Evolutionary conservation across 1,140 invertebrate genomes (phyloP).

Genomic region (Lepidurus packardi): DNA sequence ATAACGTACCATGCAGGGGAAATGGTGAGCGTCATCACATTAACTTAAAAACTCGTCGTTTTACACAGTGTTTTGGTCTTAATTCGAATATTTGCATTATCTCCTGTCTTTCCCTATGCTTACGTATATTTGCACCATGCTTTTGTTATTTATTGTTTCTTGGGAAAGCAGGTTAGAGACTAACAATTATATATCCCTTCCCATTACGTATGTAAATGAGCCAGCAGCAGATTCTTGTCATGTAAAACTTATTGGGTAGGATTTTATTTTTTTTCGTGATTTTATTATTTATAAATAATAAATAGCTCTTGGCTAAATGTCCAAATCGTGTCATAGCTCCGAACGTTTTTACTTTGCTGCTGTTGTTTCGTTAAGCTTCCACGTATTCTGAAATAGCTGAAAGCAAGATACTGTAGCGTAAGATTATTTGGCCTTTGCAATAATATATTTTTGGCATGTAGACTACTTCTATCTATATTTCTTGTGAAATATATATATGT

Average conservation of each 20-base stretch:
- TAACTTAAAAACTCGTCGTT: conserved; percentile 5
- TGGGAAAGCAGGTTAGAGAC: neutral
- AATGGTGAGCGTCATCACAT: conserved; percentile 21
- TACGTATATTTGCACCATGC: neutral
- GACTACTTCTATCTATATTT: neutral
- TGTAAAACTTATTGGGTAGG: neutral
- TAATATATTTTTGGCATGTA: conserved; percentile 1
- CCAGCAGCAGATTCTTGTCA: neutral
- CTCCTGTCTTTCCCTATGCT: neutral
- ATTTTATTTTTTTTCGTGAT: neutral
- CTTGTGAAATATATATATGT: neutral
- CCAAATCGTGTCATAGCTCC: neutral
- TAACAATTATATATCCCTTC: conserved; percentile 9
- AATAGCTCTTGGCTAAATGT: neutral
- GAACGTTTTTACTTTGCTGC: neutral
- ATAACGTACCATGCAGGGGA: conserved; percentile 5
- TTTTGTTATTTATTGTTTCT: neutral
- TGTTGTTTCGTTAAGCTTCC: neutral
- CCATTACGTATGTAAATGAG: neutral
- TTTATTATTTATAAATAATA: neutral
- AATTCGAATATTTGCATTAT: neutral
- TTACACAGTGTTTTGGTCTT: neutral
- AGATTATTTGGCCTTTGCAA: neutral
- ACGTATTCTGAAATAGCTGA: neutral
- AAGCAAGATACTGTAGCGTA: neutral